Conservation (phyloP, 2,888 invertebrate genomes). For the Cheilosia pagana region DNA sequence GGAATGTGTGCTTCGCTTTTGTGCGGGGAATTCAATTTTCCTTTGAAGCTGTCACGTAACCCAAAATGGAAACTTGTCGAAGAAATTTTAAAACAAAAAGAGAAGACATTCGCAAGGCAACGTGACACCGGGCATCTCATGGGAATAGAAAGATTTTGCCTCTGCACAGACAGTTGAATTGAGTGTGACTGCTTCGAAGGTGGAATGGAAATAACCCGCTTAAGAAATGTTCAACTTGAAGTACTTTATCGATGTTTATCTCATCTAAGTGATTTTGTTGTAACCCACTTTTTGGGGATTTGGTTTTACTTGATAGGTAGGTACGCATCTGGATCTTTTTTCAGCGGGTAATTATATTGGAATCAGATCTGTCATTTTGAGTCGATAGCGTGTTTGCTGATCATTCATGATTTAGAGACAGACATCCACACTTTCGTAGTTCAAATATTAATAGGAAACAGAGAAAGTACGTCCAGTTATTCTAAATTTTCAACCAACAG, state of each 20-base stretch:
- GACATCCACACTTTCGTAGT: too few relatives aligned
- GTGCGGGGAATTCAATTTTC: slow-evolving; percentile 58
- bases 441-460: too few relatives aligned
- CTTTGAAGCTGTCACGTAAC: slow-evolving; percentile 66
- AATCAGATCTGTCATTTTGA: too few relatives aligned
- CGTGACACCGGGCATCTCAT: slow-evolving; percentile 20
- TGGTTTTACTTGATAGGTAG: too few relatives aligned
- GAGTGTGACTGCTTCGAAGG: neutral
- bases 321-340: too few relatives aligned
- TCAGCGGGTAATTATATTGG: too few relatives aligned
- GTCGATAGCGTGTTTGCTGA: too few relatives aligned
- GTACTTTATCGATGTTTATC: too few relatives aligned
- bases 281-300: neutral
- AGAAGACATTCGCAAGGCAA: slow-evolving; percentile 6
- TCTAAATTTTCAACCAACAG: too few relatives aligned
- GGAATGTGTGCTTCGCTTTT: slow-evolving; percentile 33
- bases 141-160: slow-evolving; percentile 6
- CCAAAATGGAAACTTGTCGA: slow-evolving; percentile 60
- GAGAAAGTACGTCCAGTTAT: too few relatives aligned
- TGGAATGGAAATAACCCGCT: slow-evolving; percentile 14
- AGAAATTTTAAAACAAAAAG: slow-evolving; percentile 14
- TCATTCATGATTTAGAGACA: too few relatives aligned
- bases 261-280: neutral
- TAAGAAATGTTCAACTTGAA: slow-evolving; percentile 10
- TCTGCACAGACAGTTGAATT: neutral